Base-by-base conservation (phyloP, 2,797 vertebrate species). In the Tiaroga cobitis region DNA sequence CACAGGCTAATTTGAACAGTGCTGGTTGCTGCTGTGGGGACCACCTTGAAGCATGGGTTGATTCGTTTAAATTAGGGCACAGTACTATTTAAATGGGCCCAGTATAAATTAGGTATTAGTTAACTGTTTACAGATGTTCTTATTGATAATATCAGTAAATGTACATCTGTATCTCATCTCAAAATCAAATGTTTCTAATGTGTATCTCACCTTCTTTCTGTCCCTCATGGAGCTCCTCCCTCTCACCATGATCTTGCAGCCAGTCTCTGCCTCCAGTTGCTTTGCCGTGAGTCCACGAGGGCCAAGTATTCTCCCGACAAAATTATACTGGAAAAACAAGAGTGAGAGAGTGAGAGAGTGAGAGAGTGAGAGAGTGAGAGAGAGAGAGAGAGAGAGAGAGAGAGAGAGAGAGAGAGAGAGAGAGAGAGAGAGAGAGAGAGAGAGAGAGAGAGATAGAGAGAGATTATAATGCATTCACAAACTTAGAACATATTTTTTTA, bases 181-280 rank as follows among this genome's bases (percentile, higher is more conserved):
- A 49, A 18, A 78, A 16, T 7, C 39, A 29, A 67, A 86, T 82
- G 16, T 49, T 65, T 49, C 11, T 6, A 13, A 13, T 15, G 10
- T 24, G 68, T 56, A 46, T 21, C 93, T 94, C 92, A 96, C 96
- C 96, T 96, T 96, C 92, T 96, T 96, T 88, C 94, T 95, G 94
- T 96, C 96, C 90, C 95, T 94, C 96, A 96, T 96, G 87, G 96
- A 96, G 92, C 96, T 96, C 90, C 96, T 96, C 78, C 96, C 96
- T 92, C 96, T 93, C 89, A 96, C 96, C 96, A 96, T 96, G 91
- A 96, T 96, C 94, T 96, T 96, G 91, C 96, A 96, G 89, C 95
- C 96, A 2, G 96, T 96, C 88, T 96, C 95, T 83, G 95, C 95
- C 91, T 96, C 95, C 92, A 96, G 90, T 92, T 96, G 96, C 92